Evolutionary conservation across 1,140 invertebrate genomes (phyloP), one percentile per base, ranked within the genome.

Genomic region (Parasteatoda tepidariorum): DNA sequence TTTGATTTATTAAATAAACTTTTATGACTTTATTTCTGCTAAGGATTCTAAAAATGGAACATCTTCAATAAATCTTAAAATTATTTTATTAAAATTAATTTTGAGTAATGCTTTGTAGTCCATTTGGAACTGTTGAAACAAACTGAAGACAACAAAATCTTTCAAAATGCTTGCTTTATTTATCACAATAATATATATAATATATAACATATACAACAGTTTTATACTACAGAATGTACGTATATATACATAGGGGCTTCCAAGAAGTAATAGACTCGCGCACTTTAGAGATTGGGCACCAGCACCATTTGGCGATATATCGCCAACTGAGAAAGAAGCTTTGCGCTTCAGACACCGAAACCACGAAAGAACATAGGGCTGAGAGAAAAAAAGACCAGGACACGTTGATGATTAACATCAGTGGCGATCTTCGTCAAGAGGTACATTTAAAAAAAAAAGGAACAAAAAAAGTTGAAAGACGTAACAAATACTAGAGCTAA

Each of bases 181-280:
- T 82, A 82, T 82, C 79, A 82, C 79, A 82, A 71, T 55, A 62
- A 66, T 64, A 78, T 78, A 67, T 64, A 66, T 48, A 13, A 28
- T 59, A 41, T 38, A 78, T 31, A 82, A 82, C 66, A 75, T 75
- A 59, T 75, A 75, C 73, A 75, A 75, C 41, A 38, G 54, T 26
- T 71, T 71, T 82, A 82, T 82, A 33, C 79, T 73, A 82, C 79
- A 82, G 71, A 66, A 82, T 73, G 31, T 71, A 71, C 57, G 79
- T 82, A 82, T 82, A 82, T 82, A 82, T 82, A 82, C 79, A 82
- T 71, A 82, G 59, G 79, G 79, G 76, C 79, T 73, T 82, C 68
- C 67, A 82, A 34, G 55, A 71, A 75, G 68, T 67, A 78, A 41
- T 66, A 5, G 24, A 31, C 55, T 38, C 11, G n/a, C 57, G 68